Evolutionary conservation across 2,113 vertebrate genomes (phyloP).

Genomic region (Isurus oxyrinchus): DNA sequence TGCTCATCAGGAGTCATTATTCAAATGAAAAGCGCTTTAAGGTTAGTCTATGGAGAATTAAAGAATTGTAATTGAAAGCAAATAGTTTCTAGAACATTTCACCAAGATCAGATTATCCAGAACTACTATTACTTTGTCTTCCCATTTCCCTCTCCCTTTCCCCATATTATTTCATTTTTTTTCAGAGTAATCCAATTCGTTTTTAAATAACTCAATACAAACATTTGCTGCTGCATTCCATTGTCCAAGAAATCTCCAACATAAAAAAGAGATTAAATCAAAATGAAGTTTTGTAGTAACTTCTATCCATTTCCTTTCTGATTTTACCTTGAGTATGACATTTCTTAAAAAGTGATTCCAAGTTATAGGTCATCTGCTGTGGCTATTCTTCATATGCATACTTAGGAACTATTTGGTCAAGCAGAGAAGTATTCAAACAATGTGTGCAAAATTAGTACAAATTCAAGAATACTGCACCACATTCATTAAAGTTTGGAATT

Average conservation of each 20-base stretch:
- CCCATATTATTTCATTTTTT: not conserved
- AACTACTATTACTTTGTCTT: not conserved
- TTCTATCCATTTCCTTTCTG: not conserved
- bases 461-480: not conserved
- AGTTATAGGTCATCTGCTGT: not conserved
- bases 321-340: not conserved
- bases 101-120: not conserved
- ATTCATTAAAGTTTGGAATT: not conserved
- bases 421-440: not conserved
- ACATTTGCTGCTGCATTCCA: not conserved
- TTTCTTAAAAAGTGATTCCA: not conserved
- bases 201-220: not conserved
- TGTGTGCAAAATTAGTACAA: not conserved
- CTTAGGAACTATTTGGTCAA: not conserved
- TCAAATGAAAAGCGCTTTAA: not conserved
- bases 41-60: not conserved
- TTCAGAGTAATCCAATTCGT: not conserved
- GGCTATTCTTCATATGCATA: not conserved
- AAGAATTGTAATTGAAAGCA: not conserved
- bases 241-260: not conserved
- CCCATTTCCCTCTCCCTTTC: not conserved
- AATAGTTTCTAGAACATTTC: not conserved
- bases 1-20: not conserved
- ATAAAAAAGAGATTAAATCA: not conserved
- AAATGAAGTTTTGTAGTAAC: not conserved